phyloP scores from a whole-genome alignment of 2,113 vertebrate species.

The Callipepla squamata region DNA sequence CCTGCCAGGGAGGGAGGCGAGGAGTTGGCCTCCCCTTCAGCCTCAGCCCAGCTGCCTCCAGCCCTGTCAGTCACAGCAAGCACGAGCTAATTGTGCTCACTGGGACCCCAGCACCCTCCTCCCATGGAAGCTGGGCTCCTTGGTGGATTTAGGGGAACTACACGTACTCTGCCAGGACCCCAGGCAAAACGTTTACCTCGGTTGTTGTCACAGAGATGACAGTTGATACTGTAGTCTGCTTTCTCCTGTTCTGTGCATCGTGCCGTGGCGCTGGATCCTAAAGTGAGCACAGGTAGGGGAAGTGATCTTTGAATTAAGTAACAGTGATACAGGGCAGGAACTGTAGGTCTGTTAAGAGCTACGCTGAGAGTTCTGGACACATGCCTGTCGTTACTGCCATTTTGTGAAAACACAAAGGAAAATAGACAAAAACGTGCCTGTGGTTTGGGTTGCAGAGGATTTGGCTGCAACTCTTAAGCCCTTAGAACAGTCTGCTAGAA shows the following conservation, averaged over 20 bases:
- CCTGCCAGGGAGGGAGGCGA: neutral
- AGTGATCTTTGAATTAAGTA: neutral
- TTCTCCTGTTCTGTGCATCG: neutral
- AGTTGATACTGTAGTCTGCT: neutral
- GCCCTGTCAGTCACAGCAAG: neutral
- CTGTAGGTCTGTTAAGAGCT: neutral
- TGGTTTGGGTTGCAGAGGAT: neutral
- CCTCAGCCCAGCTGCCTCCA: neutral
- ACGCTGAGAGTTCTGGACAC: neutral
- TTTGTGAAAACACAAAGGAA: neutral
- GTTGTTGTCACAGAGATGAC: neutral
- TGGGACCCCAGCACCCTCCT: neutral
- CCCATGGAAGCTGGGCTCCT: neutral
- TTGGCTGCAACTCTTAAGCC: neutral
- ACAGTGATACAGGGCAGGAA: neutral
- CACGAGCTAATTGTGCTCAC: neutral
- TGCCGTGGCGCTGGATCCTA: neutral
- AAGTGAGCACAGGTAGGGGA: neutral
- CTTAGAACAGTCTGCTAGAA: neutral
- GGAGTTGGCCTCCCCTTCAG: neutral
- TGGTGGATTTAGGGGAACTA: neutral
- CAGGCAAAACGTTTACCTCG: neutral
- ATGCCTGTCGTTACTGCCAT: neutral
- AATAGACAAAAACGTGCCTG: accelerated
- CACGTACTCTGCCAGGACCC: neutral